Base-by-base conservation (phyloP, 35 echinoderm and acorn worm species). In the Apostichopus japonicus region DNA sequence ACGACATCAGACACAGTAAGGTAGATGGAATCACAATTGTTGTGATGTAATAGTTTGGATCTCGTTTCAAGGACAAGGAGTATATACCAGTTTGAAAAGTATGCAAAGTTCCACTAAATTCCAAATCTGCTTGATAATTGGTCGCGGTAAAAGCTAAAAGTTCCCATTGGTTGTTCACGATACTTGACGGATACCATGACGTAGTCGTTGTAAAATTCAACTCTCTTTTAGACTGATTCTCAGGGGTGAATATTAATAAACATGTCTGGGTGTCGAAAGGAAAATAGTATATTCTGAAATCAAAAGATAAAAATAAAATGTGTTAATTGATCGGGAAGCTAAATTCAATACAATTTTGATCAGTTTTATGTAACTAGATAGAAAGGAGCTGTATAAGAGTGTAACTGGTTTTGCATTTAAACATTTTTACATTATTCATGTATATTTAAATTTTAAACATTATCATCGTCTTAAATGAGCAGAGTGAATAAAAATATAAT, bases 21-120 rank as follows among this genome's bases (percentile, higher is more conserved):
- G 88, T 91, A 13, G 88, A 77, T 24, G 88, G 88, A 11, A 77
- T 33, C 22, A 91, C 9, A 0, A 91, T 8, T 5, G 63, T 91
- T 23, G 27, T 91, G 9, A 91, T 44, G 70, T 91, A 91, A 57
- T 91, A 91, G 5, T 13, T 22, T 2, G 88, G 44, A 19, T 77
- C 44, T 65, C 84, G 11, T 57, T 24, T 57, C 11, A 24, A 87
- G 56, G 13, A 15, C 9, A 5, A 87, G 22, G 3, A 7, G 77
- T 1, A 11, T 1, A 10, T 22, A 17, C 13, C 10, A 22, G 11
- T 79, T 79, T 22, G 11, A 24, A 22, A 79, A 11, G 10, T 79
- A 16, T 65, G 9, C 27, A 33, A 33, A 33, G 11, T 10, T 79
- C 5, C 10, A n/a, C 6, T 6, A 22, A 0, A 33, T 33, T 33